Conservation (phyloP, 1,140 invertebrate genomes). For the Dinoponera quadriceps region DNA sequence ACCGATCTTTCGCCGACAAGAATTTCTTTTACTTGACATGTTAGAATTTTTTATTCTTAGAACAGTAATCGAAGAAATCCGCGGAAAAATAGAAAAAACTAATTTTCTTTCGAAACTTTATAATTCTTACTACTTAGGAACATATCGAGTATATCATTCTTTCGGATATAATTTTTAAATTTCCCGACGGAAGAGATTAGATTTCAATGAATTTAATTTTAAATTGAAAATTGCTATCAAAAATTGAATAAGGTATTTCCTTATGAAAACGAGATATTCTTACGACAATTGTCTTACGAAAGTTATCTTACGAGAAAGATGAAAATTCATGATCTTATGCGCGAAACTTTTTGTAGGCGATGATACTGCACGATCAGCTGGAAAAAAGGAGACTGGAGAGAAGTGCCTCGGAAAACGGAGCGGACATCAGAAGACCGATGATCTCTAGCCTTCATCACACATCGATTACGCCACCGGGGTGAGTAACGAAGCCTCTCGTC, state of each 20-base stretch:
- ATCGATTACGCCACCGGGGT: constrained; percentile 82
- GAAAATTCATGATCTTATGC: constrained; percentile 15
- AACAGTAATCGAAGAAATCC: not conserved
- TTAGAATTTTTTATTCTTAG: constrained; percentile 15
- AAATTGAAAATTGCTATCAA: too few relatives aligned
- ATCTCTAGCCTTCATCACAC: constrained; percentile 77
- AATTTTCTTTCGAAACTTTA: too few relatives aligned
- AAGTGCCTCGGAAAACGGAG: constrained; percentile 81
- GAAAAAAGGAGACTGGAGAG: constrained; percentile 82
- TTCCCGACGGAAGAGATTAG: too few relatives aligned
- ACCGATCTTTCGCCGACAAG: not conserved
- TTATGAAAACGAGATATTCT: too few relatives aligned
- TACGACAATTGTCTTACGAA: too few relatives aligned
- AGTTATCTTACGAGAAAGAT: not conserved
- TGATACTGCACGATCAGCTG: constrained; percentile 83
- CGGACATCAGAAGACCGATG: constrained; percentile 78
- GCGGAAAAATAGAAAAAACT: too few relatives aligned
- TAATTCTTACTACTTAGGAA: too few relatives aligned
- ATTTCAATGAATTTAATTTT: too few relatives aligned
- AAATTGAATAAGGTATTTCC: too few relatives aligned
- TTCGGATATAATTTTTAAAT: too few relatives aligned
- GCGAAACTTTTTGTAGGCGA: constrained; percentile 73
- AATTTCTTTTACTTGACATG: not conserved
- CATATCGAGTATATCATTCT: too few relatives aligned
- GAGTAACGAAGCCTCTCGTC: constrained; percentile 54